Percentiles rank a stretch among this genome's conserved stretches.
Conservation (phyloP, 2,888 invertebrate species). For the Teleogryllus oceanicus region DNA sequence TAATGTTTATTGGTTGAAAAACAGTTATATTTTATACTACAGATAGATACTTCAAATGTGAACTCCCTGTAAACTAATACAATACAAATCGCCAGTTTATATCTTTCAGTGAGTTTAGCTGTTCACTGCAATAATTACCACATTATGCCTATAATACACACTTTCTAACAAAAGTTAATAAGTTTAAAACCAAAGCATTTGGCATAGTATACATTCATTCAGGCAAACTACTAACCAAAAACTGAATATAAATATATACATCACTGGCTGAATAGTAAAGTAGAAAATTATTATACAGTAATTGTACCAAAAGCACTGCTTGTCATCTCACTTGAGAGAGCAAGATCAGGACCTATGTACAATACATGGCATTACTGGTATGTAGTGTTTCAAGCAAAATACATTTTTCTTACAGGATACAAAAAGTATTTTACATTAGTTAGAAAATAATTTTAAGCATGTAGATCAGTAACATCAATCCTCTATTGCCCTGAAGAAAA, state of each 20-base stretch:
- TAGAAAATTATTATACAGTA: background rate
- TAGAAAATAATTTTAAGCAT: background rate
- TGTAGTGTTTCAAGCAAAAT: background rate
- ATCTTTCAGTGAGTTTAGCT: background rate
- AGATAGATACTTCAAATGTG: background rate
- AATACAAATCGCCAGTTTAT: background rate
- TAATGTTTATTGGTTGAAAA: background rate
- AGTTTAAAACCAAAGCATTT: too few relatives aligned
- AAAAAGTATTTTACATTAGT: background rate
- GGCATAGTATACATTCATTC: background rate
- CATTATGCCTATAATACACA: background rate
- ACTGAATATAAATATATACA: background rate
- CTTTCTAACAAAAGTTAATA: too few relatives aligned
- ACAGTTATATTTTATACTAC: constrained; percentile 8
- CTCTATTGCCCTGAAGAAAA: too few relatives aligned
- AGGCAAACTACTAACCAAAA: background rate
- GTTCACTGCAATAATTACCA: background rate
- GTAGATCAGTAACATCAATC: background rate
- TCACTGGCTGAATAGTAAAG: background rate
- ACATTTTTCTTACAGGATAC: constrained; percentile 2
- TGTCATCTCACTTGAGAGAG: background rate
- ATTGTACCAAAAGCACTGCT: constrained; percentile 9
- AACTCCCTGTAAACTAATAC: constrained; percentile 1
- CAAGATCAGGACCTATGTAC: background rate
- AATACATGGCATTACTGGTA: background rate